A percentile compares a stretch with the other conserved stretches of the same genome.
These are phyloP conservation scores for Oreohelix idahoensis DNA, from an alignment of 1,140 invertebrate species.

Conservation along the genomic window DNA sequence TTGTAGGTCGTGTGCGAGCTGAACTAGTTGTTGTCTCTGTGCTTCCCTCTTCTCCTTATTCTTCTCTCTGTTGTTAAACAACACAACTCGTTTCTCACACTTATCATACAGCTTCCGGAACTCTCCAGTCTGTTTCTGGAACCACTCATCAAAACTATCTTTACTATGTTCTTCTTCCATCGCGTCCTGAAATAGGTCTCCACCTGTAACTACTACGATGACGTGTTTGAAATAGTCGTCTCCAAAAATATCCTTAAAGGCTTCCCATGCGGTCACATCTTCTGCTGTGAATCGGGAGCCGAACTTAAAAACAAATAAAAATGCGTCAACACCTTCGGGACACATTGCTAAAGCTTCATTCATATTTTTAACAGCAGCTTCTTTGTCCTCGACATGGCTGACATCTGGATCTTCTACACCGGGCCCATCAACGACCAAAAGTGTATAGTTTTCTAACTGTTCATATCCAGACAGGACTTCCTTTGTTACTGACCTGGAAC, in stretches of 20 bases:
- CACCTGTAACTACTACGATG: background rate
- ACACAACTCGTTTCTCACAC: background rate
- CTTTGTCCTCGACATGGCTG: background rate
- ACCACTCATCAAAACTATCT: background rate
- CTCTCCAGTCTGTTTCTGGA: background rate
- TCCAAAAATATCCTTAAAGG: background rate
- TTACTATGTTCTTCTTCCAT: background rate
- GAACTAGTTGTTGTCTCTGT: background rate
- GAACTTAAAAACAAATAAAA: background rate
- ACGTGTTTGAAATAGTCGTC: background rate
- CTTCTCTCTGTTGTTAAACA: background rate
- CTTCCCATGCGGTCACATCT: background rate
- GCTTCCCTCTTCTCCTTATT: background rate
- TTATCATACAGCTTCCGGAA: background rate
- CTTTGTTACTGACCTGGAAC: background rate
- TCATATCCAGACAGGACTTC: background rate
- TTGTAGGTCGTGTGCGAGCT: background rate
- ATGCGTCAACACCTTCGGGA: background rate
- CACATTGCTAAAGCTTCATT: background rate
- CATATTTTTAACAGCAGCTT: background rate
- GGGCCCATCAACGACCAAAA: background rate
- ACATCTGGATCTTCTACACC: background rate
- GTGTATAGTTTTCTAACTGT: background rate
- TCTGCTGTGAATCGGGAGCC: background rate
- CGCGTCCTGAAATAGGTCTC: background rate